Percentiles rank a stretch among this genome's conserved stretches.
These are phyloP conservation scores for Schizaphis graminum DNA, from an alignment of 2,888 invertebrate species.

Conservation along the genomic window DNA sequence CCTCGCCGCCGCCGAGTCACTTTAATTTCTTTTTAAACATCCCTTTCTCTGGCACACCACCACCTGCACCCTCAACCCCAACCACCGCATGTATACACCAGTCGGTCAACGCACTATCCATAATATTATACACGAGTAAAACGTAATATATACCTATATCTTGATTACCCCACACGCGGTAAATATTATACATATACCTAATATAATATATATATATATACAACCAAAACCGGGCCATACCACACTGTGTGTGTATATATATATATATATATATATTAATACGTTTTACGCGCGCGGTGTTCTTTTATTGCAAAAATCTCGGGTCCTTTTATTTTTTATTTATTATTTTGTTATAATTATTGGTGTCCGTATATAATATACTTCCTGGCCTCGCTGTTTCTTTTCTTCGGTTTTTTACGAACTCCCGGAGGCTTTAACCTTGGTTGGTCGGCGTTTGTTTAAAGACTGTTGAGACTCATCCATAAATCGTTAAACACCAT, in stretches of 20 bases:
- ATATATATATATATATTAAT: not conserved
- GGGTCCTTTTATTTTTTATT: slow-evolving; percentile 28
- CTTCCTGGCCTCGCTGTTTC: slow-evolving; percentile 32
- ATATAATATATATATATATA: not conserved
- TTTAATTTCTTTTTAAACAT: slow-evolving; percentile 61
- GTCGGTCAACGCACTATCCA: slow-evolving; percentile 12
- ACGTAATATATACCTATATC: not conserved
- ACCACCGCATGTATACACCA: not conserved
- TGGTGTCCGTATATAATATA: not conserved
- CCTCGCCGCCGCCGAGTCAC: slow-evolving; percentile 34
- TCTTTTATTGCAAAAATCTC: slow-evolving; percentile 50
- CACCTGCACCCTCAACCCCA: not conserved
- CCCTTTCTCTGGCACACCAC: slow-evolving; percentile 4
- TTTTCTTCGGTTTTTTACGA: not conserved
- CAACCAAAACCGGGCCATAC: slow-evolving; percentile 1
- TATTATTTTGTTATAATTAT: slow-evolving; percentile 46
- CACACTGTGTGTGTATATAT: not conserved
- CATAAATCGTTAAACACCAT: slow-evolving; percentile 37
- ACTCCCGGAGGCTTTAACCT: slow-evolving; percentile 45
- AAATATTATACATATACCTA: not conserved
- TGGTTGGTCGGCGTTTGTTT: slow-evolving; percentile 30
- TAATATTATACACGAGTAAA: not conserved
- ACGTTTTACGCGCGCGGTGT: slow-evolving; percentile 2
- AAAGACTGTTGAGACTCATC: slow-evolving; percentile 5
- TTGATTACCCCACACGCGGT: not conserved